Evolutionary conservation across 2,113 vertebrate species (phyloP).

Genomic region (Morone saxatilis): DNA sequence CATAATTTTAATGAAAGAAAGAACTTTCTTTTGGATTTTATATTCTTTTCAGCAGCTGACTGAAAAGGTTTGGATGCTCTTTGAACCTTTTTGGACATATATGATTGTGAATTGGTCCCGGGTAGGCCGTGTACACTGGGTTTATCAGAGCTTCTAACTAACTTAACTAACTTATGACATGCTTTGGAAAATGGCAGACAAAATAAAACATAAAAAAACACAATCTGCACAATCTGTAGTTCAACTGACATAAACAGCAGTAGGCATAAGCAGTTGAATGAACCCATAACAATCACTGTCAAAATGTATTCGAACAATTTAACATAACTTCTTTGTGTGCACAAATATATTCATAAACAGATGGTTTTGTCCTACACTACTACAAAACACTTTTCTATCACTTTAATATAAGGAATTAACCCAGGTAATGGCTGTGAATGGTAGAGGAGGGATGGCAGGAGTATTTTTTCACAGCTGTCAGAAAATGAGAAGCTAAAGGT

Average conservation of each 20-base stretch:
- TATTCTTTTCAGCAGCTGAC: background rate
- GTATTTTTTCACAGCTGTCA: conserved; percentile 28
- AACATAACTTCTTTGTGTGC: background rate
- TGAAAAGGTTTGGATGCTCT: background rate
- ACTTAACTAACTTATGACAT: background rate
- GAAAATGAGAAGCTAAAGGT: background rate
- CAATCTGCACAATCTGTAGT: background rate
- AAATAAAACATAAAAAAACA: too few species aligned
- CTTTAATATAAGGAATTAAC: background rate
- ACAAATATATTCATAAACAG: background rate
- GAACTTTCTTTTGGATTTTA: background rate
- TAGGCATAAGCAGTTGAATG: background rate
- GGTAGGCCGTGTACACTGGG: too few species aligned
- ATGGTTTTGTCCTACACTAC: background rate
- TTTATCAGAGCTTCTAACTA: too few species aligned
- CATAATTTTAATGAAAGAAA: too few species aligned
- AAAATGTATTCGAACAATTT: background rate
- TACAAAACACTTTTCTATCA: too few species aligned
- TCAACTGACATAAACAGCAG: background rate
- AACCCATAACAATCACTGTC: background rate
- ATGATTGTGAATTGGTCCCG: too few species aligned
- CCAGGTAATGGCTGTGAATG: conserved; percentile 4
- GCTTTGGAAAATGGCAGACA: background rate
- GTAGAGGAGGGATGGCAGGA: background rate
- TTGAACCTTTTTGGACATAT: too few species aligned